These are phyloP conservation scores for Zaprionus kolodkinae DNA, from an alignment of 1,140 invertebrate genomes.

Conservation along the genomic window DNA sequence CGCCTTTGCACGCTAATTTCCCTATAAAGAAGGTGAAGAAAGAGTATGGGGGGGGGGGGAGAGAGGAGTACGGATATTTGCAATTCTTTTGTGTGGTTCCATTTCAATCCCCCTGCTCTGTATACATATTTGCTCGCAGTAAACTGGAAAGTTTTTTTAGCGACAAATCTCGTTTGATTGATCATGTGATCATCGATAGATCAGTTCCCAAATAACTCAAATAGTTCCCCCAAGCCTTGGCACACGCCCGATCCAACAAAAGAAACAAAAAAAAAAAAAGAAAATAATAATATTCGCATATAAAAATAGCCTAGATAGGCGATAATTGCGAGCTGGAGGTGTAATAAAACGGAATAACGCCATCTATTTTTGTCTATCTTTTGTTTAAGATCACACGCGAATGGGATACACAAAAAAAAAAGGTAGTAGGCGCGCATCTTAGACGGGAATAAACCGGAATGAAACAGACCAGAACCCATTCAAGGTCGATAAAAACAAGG, in stretches of 20 bases:
- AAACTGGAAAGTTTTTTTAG: slow-evolving; percentile 70
- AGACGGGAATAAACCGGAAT: background rate
- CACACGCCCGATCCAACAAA: slow-evolving; percentile 6
- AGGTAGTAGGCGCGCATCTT: too few relatives aligned
- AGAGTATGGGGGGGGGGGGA: too few relatives aligned
- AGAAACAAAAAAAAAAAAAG: slow-evolving; percentile 8
- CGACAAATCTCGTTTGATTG: background rate
- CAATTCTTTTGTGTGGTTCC: slow-evolving; percentile 36
- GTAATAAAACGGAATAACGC: slow-evolving; percentile 30
- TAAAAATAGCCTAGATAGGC: slow-evolving; percentile 62
- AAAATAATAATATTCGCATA: slow-evolving; percentile 38
- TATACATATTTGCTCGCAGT: background rate
- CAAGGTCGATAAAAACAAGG: background rate
- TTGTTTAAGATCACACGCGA: slow-evolving; percentile 13
- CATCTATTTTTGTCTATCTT: slow-evolving; percentile 31
- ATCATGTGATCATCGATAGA: background rate
- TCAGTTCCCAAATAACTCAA: too few relatives aligned
- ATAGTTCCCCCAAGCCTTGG: background rate
- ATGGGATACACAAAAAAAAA: background rate
- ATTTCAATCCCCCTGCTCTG: background rate
- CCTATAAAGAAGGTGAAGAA: background rate
- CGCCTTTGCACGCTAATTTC: slow-evolving; percentile 55
- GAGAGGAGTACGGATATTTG: slow-evolving; percentile 15
- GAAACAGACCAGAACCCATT: background rate
- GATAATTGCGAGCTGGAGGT: slow-evolving; percentile 51